Evolutionary conservation across 2,113 vertebrate species (phyloP).

Genomic region (Oreochromis niloticus): DNA sequence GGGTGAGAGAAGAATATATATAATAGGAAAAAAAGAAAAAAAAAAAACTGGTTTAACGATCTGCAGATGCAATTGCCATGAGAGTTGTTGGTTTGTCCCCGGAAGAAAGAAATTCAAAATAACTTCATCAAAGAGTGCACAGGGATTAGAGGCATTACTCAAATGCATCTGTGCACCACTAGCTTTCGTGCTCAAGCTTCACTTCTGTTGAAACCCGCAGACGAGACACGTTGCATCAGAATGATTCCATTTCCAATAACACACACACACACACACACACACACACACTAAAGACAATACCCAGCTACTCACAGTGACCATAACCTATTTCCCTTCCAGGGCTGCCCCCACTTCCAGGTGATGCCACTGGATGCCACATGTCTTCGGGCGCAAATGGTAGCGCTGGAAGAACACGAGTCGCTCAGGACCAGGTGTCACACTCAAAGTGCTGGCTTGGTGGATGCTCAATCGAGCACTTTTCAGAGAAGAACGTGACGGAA

Average conservation of each 20-base stretch:
- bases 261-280: not conserved
- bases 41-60: not conserved
- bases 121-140: constrained; percentile 13
- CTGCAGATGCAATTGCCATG: not conserved
- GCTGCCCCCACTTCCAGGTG: constrained; percentile 41
- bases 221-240: not conserved
- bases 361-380: constrained; percentile 65
- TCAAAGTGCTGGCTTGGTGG: not conserved
- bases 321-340: constrained; percentile 47
- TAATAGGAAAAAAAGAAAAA: not conserved
- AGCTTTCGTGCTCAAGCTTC: not conserved
- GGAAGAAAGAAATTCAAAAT: not conserved
- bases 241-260: not conserved
- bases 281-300: not conserved
- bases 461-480: constrained; percentile 8
- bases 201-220: not conserved
- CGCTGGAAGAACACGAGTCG: constrained; percentile 7
- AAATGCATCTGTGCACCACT: constrained; percentile 6
- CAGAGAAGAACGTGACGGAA: constrained; percentile 5
- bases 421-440: not conserved
- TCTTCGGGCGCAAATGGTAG: not conserved
- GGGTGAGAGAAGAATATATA: not conserved
- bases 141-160: constrained; percentile 35
- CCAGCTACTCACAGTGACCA: constrained; percentile 60
- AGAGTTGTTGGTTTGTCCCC: not conserved